Evolutionary conservation across 2,113 vertebrate species (phyloP).

Genomic region (Procapra przewalskii): DNA sequence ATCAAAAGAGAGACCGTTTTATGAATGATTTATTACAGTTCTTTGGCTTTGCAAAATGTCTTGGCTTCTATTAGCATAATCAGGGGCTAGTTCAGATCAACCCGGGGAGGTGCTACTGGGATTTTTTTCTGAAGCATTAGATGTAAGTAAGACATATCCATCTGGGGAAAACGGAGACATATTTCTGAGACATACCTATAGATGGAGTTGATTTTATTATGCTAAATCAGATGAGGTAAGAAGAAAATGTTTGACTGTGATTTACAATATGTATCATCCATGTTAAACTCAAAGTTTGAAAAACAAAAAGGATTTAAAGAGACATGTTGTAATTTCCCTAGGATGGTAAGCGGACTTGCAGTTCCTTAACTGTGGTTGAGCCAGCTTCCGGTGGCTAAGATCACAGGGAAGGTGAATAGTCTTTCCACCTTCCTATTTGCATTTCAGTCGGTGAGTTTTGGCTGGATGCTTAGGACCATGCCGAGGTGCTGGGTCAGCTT

Average conservation of each 20-base stretch:
- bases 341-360: neutral
- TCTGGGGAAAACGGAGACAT: slow-evolving; percentile 46
- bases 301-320: slow-evolving; percentile 6
- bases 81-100: slow-evolving; percentile 49
- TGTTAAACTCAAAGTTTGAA: slow-evolving; percentile 18
- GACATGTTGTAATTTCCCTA: neutral
- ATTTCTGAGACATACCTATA: slow-evolving; percentile 40
- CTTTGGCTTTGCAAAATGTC: slow-evolving; percentile 62
- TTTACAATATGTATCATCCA: neutral
- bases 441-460: no score
- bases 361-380: no score
- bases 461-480: no score
- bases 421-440: no score
- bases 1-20: slow-evolving; percentile 48
- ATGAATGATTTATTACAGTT: slow-evolving; percentile 73
- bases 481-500: no score
- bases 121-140: slow-evolving; percentile 34
- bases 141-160: slow-evolving; percentile 65
- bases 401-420: no score
- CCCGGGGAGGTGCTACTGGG: slow-evolving; percentile 25
- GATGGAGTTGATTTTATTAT: slow-evolving; percentile 37
- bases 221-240: neutral
- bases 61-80: slow-evolving; percentile 72
- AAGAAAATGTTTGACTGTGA: slow-evolving; percentile 16
- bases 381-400: no score